These are phyloP conservation scores for Cheumatopsyche charites DNA, from an alignment of 1,140 invertebrate genomes.

Conservation along the genomic window DNA sequence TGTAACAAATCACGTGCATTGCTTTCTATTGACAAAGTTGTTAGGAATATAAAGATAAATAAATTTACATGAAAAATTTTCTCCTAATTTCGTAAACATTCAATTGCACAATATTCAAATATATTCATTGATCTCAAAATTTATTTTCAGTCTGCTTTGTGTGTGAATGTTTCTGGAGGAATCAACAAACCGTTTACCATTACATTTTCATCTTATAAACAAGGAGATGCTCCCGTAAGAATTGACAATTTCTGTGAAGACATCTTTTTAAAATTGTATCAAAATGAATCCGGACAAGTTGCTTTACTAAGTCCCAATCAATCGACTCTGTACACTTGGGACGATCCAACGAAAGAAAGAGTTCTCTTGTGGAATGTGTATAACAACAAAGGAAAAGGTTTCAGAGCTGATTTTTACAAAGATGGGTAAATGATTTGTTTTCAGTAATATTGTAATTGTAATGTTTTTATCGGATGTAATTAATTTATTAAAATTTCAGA, in stretches of 20 bases:
- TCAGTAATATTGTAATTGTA: background rate
- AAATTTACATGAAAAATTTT: too few relatives aligned
- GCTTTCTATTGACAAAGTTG: background rate
- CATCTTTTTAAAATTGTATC: slow-evolving; percentile 80
- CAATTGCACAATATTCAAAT: background rate
- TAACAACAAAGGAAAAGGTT: slow-evolving; percentile 77
- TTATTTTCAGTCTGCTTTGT: slow-evolving; percentile 69
- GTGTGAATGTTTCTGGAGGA: slow-evolving; percentile 75
- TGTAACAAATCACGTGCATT: slow-evolving; percentile 6
- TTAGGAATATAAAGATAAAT: background rate
- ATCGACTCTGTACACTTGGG: slow-evolving; percentile 84
- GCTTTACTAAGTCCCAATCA: slow-evolving; percentile 79
- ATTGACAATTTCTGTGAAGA: slow-evolving; percentile 84
- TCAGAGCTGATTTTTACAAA: slow-evolving; percentile 71
- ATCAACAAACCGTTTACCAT: slow-evolving; percentile 73
- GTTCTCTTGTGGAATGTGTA: slow-evolving; percentile 83
- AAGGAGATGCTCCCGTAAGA: slow-evolving; percentile 77
- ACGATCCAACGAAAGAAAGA: slow-evolving; percentile 76
- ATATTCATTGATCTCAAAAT: slow-evolving; percentile 19
- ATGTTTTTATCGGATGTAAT: too few relatives aligned
- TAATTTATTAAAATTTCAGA: slow-evolving; percentile 56
- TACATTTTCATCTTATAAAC: slow-evolving; percentile 70
- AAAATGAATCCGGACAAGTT: slow-evolving; percentile 73
- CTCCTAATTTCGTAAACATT: background rate
- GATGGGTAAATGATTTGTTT: slow-evolving; percentile 61